A percentile compares a stretch with the other conserved stretches of the same genome.
phyloP scores from a whole-genome alignment of 2,888 invertebrate genomes.

The Torymus tubicola region DNA sequence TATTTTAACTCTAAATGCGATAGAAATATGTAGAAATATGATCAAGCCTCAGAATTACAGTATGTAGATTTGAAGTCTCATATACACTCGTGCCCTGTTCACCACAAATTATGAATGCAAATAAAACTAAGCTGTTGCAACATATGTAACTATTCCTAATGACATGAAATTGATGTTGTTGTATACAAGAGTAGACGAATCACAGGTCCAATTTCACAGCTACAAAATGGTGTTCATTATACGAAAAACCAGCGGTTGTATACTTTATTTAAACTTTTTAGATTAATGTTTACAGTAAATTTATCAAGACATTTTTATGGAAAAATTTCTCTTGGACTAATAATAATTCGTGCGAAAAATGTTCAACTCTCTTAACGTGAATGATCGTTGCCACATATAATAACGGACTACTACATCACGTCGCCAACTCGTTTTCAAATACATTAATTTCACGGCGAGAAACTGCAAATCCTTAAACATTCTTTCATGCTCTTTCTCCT shows the following conservation, averaged over 20 bases:
- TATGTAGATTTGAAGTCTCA: neutral
- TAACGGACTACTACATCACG: neutral
- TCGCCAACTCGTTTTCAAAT: neutral
- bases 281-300: too few relatives aligned
- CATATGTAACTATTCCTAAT: constrained; percentile 26
- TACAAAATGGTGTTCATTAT: neutral
- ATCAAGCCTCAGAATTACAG: neutral
- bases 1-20: neutral
- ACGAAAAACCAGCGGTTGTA: neutral
- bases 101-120: constrained; percentile 3
- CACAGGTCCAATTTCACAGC: constrained; percentile 18
- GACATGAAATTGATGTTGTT: constrained; percentile 25
- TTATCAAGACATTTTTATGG: too few relatives aligned
- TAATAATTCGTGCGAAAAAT: too few relatives aligned
- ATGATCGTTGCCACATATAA: neutral
- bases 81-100: neutral
- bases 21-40: neutral
- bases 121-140: constrained; percentile 4
- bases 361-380: too few relatives aligned
- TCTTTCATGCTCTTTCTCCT: too few relatives aligned
- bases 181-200: constrained; percentile 12
- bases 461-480: too few relatives aligned
- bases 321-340: too few relatives aligned
- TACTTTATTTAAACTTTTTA: too few relatives aligned
- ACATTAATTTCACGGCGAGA: too few relatives aligned